Evolutionary conservation across 2,797 vertebrate species (phyloP).

Genomic region (Rhinatrema bivittatum): DNA sequence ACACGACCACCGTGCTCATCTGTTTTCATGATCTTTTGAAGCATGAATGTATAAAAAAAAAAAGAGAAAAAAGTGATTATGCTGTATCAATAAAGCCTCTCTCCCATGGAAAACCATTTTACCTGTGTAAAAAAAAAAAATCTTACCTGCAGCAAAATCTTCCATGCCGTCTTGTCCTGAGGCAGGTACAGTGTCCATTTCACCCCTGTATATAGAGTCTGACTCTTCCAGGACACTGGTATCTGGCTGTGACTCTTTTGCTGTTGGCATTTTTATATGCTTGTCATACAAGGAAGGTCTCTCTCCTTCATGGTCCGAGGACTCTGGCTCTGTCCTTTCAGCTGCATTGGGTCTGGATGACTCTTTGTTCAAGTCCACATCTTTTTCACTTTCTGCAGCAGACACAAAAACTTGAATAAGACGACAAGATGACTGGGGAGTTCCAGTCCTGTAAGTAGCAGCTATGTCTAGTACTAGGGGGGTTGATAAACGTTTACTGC

Average conservation of each 20-base stretch:
- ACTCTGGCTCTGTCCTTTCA: slow-evolving; percentile 2
- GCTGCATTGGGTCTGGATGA: background rate
- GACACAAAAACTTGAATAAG: slow-evolving; percentile 4
- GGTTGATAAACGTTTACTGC: too few species aligned
- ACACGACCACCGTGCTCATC: too few species aligned
- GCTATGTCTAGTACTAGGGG: too few species aligned
- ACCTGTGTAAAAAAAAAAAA: too few species aligned
- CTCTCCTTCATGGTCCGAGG: slow-evolving; percentile 11
- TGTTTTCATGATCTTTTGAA: too few species aligned
- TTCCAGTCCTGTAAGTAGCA: too few species aligned
- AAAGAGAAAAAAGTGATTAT: too few species aligned
- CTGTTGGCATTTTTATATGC: background rate
- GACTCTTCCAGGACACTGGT: background rate
- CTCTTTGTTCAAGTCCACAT: background rate
- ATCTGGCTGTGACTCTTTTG: slow-evolving; percentile 1
- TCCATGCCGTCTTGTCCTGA: slow-evolving; percentile 1
- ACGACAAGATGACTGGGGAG: too few species aligned
- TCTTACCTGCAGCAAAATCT: slow-evolving; percentile 40
- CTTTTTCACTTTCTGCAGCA: slow-evolving; percentile 8
- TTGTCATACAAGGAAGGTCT: background rate
- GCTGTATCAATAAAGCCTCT: too few species aligned
- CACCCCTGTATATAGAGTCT: background rate
- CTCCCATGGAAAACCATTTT: too few species aligned
- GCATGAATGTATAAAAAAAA: too few species aligned
- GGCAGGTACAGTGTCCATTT: background rate